These are phyloP conservation scores for Morpho helenor DNA, from an alignment of 2,888 invertebrate species.

Conservation along the genomic window DNA sequence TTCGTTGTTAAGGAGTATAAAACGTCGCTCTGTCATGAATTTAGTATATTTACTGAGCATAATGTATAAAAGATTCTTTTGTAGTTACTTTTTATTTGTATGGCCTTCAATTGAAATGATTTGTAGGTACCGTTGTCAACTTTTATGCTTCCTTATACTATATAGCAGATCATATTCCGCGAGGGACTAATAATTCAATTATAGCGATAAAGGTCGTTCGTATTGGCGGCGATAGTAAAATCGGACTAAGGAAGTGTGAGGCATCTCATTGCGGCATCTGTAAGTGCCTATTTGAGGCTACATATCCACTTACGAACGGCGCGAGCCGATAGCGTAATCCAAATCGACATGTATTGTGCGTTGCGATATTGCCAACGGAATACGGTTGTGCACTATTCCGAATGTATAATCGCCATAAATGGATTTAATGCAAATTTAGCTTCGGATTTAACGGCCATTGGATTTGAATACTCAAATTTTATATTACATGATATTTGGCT, in stretches of 20 bases:
- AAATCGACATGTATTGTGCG: constrained; percentile 67
- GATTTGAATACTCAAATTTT: constrained; percentile 30
- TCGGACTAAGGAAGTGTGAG: constrained; percentile 59
- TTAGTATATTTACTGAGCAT: background rate
- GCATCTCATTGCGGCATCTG: constrained; percentile 63
- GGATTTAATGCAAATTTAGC: constrained; percentile 68
- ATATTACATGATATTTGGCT: constrained; percentile 10
- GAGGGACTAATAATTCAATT: constrained; percentile 63
- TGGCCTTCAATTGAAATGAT: constrained; percentile 3
- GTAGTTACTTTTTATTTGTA: background rate
- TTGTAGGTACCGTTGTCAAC: constrained; percentile 13
- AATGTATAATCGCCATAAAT: constrained; percentile 63
- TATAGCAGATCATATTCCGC: constrained; percentile 38
- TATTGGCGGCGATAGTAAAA: constrained; percentile 60
- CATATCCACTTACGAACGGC: constrained; percentile 49
- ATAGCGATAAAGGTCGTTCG: constrained; percentile 56
- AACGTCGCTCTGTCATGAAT: constrained; percentile 1
- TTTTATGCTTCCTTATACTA: constrained; percentile 48
- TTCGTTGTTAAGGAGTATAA: constrained; percentile 50
- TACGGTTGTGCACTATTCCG: constrained; percentile 50
- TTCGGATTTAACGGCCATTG: constrained; percentile 50
- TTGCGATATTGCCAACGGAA: constrained; percentile 45
- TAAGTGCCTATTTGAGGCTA: constrained; percentile 70
- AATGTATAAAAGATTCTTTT: background rate
- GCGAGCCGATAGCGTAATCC: constrained; percentile 69